phyloP scores from a whole-genome alignment of 2,888 invertebrate species.

The Rhagonycha fulva region DNA sequence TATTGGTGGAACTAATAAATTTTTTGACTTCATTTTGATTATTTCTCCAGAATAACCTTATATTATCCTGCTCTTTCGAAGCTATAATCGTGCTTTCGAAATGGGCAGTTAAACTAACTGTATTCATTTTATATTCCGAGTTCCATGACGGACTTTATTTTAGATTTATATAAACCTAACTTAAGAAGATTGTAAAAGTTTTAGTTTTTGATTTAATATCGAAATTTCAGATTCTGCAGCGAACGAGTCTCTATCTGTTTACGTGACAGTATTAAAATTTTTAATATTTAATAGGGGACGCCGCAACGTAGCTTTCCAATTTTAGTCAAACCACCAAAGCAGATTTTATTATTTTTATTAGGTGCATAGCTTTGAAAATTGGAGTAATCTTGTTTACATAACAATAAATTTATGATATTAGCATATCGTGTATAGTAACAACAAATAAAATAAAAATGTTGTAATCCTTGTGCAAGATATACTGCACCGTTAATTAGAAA shows the following conservation, averaged over 20 bases:
- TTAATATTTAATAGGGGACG: not conserved
- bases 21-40: not conserved
- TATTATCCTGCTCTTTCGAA: not conserved
- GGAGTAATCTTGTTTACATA: not conserved
- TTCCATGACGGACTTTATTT: not conserved
- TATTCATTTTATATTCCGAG: not conserved
- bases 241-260: not conserved
- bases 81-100: not conserved
- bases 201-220: not conserved
- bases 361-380: not conserved
- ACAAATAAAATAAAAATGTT: not conserved
- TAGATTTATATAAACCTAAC: not conserved
- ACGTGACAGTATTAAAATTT: not conserved
- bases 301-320: not conserved
- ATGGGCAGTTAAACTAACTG: not conserved
- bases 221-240: not conserved
- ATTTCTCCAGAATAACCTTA: not conserved
- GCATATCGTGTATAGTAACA: not conserved
- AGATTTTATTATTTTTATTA: not conserved
- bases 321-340: not conserved
- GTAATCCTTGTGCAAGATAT: not conserved
- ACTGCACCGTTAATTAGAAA: not conserved
- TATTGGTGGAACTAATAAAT: not conserved
- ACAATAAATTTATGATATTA: not conserved
- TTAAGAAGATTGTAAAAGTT: not conserved